These are phyloP conservation scores for Macrosteles quadrilineatus DNA, from an alignment of 1,140 invertebrate species.

Conservation along the genomic window DNA sequence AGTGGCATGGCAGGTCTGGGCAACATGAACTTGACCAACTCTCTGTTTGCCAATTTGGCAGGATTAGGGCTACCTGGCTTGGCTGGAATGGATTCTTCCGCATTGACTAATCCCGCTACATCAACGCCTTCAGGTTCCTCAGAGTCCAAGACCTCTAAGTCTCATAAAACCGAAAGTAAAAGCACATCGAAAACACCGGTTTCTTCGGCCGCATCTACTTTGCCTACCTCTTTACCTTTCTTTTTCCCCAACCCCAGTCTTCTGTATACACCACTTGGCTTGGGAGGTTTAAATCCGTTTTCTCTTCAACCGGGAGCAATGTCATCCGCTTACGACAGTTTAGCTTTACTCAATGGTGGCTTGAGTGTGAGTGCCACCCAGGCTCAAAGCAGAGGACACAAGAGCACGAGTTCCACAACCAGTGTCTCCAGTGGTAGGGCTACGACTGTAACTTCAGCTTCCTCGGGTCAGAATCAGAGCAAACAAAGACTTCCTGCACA, in stretches of 20 bases:
- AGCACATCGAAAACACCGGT: slow-evolving; percentile 37
- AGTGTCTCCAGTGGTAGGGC: slow-evolving; percentile 46
- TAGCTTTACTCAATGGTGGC: slow-evolving; percentile 72
- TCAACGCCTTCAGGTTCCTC: slow-evolving; percentile 31
- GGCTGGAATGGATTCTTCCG: slow-evolving; percentile 67
- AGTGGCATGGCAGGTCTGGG: slow-evolving; percentile 64
- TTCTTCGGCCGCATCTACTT: slow-evolving; percentile 46
- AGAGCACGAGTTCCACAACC: slow-evolving; percentile 45
- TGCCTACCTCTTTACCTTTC: slow-evolving; percentile 65
- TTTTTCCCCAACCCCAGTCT: slow-evolving; percentile 87
- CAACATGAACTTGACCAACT: slow-evolving; percentile 74
- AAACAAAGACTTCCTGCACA: slow-evolving; percentile 56
- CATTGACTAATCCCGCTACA: slow-evolving; percentile 48
- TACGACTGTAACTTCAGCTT: slow-evolving; percentile 30
- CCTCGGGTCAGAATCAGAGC: slow-evolving; percentile 34
- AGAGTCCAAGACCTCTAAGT: slow-evolving; percentile 43
- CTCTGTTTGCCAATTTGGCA: slow-evolving; percentile 80
- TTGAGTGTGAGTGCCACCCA: slow-evolving; percentile 58
- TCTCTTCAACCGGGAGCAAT: slow-evolving; percentile 72
- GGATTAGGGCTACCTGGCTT: slow-evolving; percentile 77
- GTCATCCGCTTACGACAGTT: slow-evolving; percentile 77
- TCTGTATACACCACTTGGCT: slow-evolving; percentile 79
- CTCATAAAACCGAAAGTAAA: slow-evolving; percentile 39
- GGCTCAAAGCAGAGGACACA: slow-evolving; percentile 47
- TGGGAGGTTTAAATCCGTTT: slow-evolving; percentile 82